Evolutionary conservation across 1,140 invertebrate genomes (phyloP), one percentile per base, ranked within the genome.

Genomic region (Reticulitermes speratus): DNA sequence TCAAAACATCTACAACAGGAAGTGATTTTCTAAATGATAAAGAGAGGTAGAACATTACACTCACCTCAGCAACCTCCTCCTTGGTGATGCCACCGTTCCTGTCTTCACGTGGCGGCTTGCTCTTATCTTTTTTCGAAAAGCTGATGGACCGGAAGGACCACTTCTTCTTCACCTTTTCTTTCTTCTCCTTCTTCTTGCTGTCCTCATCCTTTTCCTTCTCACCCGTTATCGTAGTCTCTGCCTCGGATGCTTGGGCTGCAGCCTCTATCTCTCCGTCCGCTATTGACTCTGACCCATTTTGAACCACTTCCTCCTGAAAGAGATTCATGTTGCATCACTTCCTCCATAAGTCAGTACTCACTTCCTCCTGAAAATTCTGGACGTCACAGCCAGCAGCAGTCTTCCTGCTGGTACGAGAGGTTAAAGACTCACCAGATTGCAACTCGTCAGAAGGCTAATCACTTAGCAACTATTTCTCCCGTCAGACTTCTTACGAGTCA

Each of bases 111-210:
- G 85, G 14, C 19, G 95, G 95, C 91, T 96, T 97, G 87, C 93
- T 95, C 92, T 96, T 97, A 89, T 97, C 96, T 90, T 96, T 96
- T 91, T 95, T 95, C 89, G 95, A 95, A 90, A 97, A 97, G 89
- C 95, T 96, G 91, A 97, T 95, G 89, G 94, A 96, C 89, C 96
- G 94, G 91, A 96, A 95, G 88, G 96, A 96, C 96, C 96, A 96
- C 92, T 96, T 96, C 93, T 96, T 96, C 93, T 96, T 97, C 86
- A 92, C 94, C 92, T 96, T 95, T 88, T 96, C 95, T 90, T 96
- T 96, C 91, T 96, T 96, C 88, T 87, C 83, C 55, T 94, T 94
- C 89, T 93, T 92, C 90, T 95, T 95, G 90, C 95, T 95, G 89
- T 91, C 93, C 45, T 95, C 94, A 88, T 95, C 93, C 30, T 94